These are phyloP conservation scores for Pseudococcus jackbeardsleyi DNA, from an alignment of 2,888 invertebrate genomes.

Conservation along the genomic window DNA sequence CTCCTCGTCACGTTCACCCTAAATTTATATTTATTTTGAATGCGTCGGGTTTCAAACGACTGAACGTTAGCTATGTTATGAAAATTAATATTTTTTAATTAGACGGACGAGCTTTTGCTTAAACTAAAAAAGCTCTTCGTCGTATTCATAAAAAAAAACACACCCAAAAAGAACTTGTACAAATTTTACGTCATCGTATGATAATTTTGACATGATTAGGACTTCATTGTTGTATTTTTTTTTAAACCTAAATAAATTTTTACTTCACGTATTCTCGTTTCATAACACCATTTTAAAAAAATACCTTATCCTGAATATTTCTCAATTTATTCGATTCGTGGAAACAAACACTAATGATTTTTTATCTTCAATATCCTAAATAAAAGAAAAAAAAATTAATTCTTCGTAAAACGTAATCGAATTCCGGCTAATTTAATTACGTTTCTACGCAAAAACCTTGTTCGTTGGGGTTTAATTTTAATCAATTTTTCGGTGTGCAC, in stretches of 20 bases:
- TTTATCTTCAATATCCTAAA: not conserved
- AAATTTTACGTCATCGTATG: not conserved
- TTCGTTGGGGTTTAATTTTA: conserved; percentile 27
- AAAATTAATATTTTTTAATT: not conserved
- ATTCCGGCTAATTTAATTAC: conserved; percentile 38
- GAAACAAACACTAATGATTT: not conserved
- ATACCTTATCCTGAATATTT: not conserved
- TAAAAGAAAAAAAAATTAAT: conserved; percentile 18
- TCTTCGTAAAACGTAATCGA: conserved; percentile 15
- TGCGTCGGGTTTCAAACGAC: not conserved
- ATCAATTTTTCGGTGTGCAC: conserved; percentile 30
- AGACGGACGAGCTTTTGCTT: not conserved
- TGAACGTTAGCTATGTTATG: not conserved
- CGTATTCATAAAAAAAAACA: not conserved
- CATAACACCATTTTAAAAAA: not conserved
- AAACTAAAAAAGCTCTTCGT: not conserved
- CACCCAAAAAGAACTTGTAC: not conserved
- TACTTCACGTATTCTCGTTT: not conserved
- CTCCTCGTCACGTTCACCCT: too few species aligned
- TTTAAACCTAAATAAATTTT: not conserved
- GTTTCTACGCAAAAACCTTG: conserved; percentile 16
- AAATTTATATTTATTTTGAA: too few species aligned
- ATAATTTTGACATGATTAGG: not conserved
- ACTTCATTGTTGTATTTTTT: not conserved
- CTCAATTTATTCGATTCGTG: not conserved